Evolutionary conservation across 2,797 vertebrate genomes (phyloP), one percentile per base, ranked within the genome.

Genomic region (Picus viridis): DNA sequence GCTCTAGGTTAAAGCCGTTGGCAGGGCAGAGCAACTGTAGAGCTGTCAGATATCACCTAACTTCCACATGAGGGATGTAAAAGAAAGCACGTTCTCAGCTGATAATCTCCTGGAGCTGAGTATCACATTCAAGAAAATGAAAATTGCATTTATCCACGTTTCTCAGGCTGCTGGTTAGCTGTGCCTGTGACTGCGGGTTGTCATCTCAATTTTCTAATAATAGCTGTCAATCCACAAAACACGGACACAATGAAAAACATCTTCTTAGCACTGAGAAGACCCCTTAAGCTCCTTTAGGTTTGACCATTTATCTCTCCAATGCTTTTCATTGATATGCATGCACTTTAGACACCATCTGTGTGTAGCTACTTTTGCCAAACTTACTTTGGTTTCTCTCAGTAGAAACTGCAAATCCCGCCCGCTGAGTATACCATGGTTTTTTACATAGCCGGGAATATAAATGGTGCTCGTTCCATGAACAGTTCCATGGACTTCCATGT

Each of bases 351-450:
- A 71, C 32, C 20, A 29, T 41, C 34, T 74, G 12, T 43, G 39
- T 77, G 62, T 10, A 51, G 45, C 53, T 89, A 56, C 32, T 90
- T 95, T 85, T 87, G 49, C 75, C 12, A 91, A 96, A 86, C 97
- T 98, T 92, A 99, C 99, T 97, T 99, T 99, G 73, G 99, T 99
- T 97, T 99, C 99, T 43, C 99, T 96, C 62, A 99, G 98, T 4
- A 99, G 98, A 96, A 99, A 99, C 92, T 99, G 99, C 91, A 99
- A 97, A 97, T 99, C 99, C 4, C 99, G 95, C 45, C 99, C 99
- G 5, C 99, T 99, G 96, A 99, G 98, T 92, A 99, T 99, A 30
- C 99, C 99, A 1, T 99, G 99, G 96, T 99, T 99, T 96, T 98
- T 99, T 7, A 99, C 99, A 3, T 99, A 99, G 94, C 97, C 96